phyloP scores from a whole-genome alignment of 2,888 invertebrate species.

The Diarsia brunnea region DNA sequence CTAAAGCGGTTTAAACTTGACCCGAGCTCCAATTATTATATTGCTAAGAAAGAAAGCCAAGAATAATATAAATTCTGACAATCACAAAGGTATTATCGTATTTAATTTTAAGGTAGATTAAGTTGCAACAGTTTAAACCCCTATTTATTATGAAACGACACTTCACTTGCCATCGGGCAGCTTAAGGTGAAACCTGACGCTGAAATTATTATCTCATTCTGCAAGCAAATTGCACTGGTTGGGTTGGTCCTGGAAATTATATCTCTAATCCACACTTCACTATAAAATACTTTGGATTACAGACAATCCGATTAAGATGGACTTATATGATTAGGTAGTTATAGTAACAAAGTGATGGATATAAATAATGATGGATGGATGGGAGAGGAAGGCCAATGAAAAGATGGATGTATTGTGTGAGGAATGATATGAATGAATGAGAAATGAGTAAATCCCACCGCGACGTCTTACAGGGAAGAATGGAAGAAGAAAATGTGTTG shows the following conservation, averaged over 20 bases:
- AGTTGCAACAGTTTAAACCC: not conserved
- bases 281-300: not conserved
- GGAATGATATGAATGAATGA: too few species aligned
- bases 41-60: too few species aligned
- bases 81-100: not conserved
- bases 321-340: not conserved
- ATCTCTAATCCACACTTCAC: not conserved
- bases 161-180: not conserved
- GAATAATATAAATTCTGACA: not conserved
- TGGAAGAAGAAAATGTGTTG: too few species aligned
- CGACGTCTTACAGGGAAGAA: too few species aligned
- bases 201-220: not conserved
- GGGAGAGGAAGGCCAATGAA: too few species aligned
- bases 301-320: not conserved
- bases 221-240: not conserved
- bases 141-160: not conserved
- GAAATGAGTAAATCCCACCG: too few species aligned
- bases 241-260: not conserved
- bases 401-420: too few species aligned
- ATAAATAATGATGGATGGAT: too few species aligned
- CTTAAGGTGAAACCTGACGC: constrained; percentile 1
- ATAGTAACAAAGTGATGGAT: too few species aligned
- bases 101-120: not conserved
- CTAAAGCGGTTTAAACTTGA: too few species aligned
- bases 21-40: too few species aligned